A percentile compares a stretch with the other conserved stretches of the same genome.
Conservation (phyloP, 2,113 vertebrate species). For the Puma concolor region DNA sequence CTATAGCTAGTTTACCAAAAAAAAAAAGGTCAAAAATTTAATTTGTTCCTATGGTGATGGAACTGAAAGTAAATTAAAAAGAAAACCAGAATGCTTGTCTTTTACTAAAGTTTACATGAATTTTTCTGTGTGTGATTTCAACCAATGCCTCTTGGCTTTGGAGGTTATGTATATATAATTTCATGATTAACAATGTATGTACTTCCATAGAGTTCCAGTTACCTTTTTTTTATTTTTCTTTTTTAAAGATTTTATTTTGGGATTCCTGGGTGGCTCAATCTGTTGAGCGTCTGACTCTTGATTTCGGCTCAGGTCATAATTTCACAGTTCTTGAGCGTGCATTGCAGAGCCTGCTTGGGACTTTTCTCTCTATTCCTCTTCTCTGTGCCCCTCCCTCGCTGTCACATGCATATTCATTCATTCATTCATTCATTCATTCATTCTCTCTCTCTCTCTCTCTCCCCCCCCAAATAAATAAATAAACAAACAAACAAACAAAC, state of each 20-base stretch:
- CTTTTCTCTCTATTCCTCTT: too few relatives aligned
- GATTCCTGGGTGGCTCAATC: too few relatives aligned
- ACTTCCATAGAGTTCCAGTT: not conserved
- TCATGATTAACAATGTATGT: not conserved
- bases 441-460: too few relatives aligned
- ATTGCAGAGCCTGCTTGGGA: too few relatives aligned
- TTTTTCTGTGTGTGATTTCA: not conserved
- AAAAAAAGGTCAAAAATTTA: not conserved
- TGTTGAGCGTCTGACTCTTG: too few relatives aligned
- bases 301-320: too few relatives aligned
- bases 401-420: too few relatives aligned
- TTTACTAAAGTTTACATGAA: not conserved
- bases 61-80: not conserved
- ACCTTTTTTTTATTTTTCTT: not conserved
- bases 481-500: too few relatives aligned
- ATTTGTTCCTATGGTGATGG: not conserved
- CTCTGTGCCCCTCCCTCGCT: too few relatives aligned
- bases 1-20: not conserved
- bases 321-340: too few relatives aligned
- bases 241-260: not conserved
- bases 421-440: too few relatives aligned
- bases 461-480: too few relatives aligned
- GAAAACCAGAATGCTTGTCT: not conserved
- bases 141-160: not conserved
- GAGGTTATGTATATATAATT: not conserved